A percentile compares a stretch with the other conserved stretches of the same genome.
Conservation (phyloP, 1,140 invertebrate species). For the Drosophila funebris region DNA sequence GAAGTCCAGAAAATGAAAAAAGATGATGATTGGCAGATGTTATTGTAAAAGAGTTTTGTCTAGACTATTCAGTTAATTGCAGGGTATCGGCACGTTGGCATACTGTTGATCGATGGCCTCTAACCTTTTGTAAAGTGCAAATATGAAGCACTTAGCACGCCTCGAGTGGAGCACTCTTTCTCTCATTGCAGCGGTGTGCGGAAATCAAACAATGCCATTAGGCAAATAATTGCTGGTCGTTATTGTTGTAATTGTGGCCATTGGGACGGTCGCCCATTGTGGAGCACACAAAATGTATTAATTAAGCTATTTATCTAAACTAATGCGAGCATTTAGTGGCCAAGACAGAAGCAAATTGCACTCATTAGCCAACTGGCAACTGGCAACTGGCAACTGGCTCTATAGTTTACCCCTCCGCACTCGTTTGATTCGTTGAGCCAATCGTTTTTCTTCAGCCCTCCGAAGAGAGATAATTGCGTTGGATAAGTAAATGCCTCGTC, state of each 20-base stretch:
- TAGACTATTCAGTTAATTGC: neutral
- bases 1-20: too few species aligned
- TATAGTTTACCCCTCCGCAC: neutral
- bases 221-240: conserved; percentile 76
- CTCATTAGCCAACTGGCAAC: conserved; percentile 64
- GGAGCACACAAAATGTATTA: conserved; percentile 69
- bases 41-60: too few species aligned
- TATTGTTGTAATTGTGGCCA: conserved; percentile 73
- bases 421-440: conserved; percentile 59
- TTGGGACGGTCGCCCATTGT: conserved; percentile 21
- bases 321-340: conserved; percentile 81
- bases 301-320: conserved; percentile 83
- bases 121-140: conserved; percentile 27
- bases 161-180: conserved; percentile 11
- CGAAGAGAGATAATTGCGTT: conserved; percentile 66
- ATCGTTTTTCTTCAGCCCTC: conserved; percentile 55
- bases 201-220: conserved; percentile 80
- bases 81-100: neutral
- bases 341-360: conserved; percentile 82
- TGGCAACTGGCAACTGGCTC: conserved; percentile 5
- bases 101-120: neutral
- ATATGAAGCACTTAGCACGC: conserved; percentile 41
- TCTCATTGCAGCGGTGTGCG: conserved; percentile 22
- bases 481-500: conserved; percentile 51
- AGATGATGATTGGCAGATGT: too few species aligned